Evolutionary conservation across 2,113 vertebrate species (phyloP).

Genomic region (Cyprinodon tularosa): DNA sequence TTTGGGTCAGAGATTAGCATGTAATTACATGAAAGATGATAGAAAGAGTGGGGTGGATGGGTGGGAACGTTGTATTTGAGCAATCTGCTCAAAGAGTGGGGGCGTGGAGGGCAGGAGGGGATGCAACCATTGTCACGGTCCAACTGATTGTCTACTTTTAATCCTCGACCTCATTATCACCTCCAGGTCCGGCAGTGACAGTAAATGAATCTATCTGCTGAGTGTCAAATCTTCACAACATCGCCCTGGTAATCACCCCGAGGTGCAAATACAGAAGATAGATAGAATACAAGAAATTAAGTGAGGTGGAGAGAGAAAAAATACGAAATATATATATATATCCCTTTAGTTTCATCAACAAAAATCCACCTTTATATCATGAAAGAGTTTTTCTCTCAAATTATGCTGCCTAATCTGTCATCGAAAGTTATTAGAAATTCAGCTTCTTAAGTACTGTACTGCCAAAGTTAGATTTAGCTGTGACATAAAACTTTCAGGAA

Average conservation of each 20-base stretch:
- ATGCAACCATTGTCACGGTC: conserved; percentile 78
- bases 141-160: conserved; percentile 91
- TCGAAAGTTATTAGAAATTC: conserved; percentile 75
- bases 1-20: conserved; percentile 76
- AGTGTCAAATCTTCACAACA: conserved; percentile 96
- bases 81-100: conserved; percentile 71
- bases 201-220: conserved; percentile 94
- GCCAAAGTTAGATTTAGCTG: conserved; percentile 38
- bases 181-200: conserved; percentile 93
- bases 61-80: conserved; percentile 83
- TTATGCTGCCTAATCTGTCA: conserved; percentile 62
- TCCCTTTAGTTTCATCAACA: conserved; percentile 72
- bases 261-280: conserved; percentile 81
- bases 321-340: not conserved
- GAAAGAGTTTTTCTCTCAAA: conserved; percentile 55
- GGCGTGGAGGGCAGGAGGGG: conserved; percentile 38
- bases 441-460: conserved; percentile 69
- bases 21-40: conserved; percentile 80
- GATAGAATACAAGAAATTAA: conserved; percentile 47
- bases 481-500: conserved; percentile 7
- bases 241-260: conserved; percentile 81
- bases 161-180: conserved; percentile 99
- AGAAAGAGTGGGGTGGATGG: conserved; percentile 26
- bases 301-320: conserved; percentile 1
- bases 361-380: conserved; percentile 60